Evolutionary conservation across 1,140 invertebrate genomes (phyloP).

Genomic region (Vollenhovia emeryi): DNA sequence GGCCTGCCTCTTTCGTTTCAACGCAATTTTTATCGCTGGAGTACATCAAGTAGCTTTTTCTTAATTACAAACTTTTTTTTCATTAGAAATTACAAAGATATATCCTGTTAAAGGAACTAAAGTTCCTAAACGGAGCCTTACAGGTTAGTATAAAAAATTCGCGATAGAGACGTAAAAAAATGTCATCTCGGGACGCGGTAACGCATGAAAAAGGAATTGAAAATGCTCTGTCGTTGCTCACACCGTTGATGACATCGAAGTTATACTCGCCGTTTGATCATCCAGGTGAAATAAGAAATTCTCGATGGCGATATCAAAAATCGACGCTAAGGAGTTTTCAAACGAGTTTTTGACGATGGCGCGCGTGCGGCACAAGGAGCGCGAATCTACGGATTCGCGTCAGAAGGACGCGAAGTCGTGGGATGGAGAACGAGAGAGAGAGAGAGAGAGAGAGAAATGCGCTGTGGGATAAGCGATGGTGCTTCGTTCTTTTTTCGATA

Average conservation of each 20-base stretch:
- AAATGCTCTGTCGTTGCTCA: neutral
- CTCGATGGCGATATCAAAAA: slow-evolving; percentile 15
- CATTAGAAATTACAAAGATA: neutral
- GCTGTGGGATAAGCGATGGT: slow-evolving; percentile 16
- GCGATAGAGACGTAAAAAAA: slow-evolving; percentile 5
- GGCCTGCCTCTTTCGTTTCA: slow-evolving; percentile 8
- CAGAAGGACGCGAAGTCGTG: slow-evolving; percentile 17
- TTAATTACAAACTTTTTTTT: neutral
- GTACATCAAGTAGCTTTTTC: neutral
- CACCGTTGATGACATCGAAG: neutral
- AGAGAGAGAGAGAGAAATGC: neutral
- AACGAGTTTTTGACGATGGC: slow-evolving; percentile 69
- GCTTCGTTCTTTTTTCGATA: slow-evolving; percentile 43
- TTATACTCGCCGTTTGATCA: slow-evolving; percentile 25
- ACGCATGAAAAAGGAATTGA: slow-evolving; percentile 1
- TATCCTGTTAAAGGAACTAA: neutral
- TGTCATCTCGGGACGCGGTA: neutral
- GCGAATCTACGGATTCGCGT: neutral
- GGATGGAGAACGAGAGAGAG: neutral
- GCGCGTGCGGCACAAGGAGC: neutral
- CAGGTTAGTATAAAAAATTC: neutral
- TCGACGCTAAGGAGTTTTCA: slow-evolving; percentile 29
- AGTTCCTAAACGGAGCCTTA: neutral
- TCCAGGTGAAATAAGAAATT: slow-evolving; percentile 40
- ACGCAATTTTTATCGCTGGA: slow-evolving; percentile 43